Percentiles rank a stretch among this genome's conserved stretches.
These are phyloP conservation scores for Malurus leucopterus DNA, from an alignment of 2,797 vertebrate species.

Conservation along the genomic window DNA sequence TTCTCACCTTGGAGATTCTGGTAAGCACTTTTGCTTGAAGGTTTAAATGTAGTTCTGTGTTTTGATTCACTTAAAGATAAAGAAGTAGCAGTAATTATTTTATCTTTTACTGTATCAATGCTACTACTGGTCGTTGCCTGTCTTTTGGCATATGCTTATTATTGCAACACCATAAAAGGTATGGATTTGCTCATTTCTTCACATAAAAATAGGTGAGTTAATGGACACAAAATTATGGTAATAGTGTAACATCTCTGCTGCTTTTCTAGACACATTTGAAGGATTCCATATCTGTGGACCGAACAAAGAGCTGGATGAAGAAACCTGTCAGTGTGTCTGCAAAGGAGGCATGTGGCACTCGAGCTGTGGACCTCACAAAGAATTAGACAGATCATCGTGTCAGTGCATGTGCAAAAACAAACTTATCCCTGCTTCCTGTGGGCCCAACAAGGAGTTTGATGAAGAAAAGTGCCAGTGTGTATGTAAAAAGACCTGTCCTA, in stretches of 20 bases:
- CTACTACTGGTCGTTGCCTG: background rate
- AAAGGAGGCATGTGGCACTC: constrained; percentile 67
- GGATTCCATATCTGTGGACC: constrained; percentile 82
- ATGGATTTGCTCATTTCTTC: background rate
- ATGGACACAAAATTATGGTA: background rate
- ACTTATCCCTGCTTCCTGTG: constrained; percentile 71
- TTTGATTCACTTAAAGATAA: background rate
- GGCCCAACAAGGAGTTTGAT: constrained; percentile 82
- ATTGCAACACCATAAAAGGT: background rate
- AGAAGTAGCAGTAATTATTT: background rate
- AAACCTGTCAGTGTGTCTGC: constrained; percentile 91
- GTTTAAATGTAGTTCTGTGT: background rate
- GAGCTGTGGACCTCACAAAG: constrained; percentile 82
- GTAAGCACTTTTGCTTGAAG: constrained; percentile 63
- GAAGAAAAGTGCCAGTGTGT: constrained; percentile 87
- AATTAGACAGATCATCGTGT: constrained; percentile 84
- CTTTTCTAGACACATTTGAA: constrained; percentile 71
- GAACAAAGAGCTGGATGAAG: constrained; percentile 87
- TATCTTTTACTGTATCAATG: background rate
- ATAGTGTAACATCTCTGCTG: background rate
- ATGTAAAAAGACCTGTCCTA: constrained; percentile 86
- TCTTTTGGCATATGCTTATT: background rate
- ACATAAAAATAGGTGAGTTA: background rate
- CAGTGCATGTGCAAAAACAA: constrained; percentile 86
- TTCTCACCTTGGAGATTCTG: constrained; percentile 66